These are phyloP conservation scores for Dasysyrphus albostriatus DNA, from an alignment of 2,888 invertebrate species.

Conservation along the genomic window DNA sequence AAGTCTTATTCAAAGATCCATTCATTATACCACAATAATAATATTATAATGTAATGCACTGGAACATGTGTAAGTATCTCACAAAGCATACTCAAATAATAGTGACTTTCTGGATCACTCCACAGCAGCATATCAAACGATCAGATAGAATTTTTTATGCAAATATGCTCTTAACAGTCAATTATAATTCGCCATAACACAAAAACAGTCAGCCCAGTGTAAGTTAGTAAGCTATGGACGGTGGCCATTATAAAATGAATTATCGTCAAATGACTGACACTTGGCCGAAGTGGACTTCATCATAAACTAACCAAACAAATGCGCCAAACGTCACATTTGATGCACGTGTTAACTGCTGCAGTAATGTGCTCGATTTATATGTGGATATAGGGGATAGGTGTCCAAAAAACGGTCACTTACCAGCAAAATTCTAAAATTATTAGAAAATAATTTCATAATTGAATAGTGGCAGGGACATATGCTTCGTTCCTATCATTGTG, in stretches of 20 bases:
- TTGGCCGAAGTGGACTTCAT: slow-evolving; percentile 37
- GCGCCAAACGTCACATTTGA: slow-evolving; percentile 16
- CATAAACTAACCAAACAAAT: slow-evolving; percentile 47
- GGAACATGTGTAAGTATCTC: slow-evolving; percentile 53
- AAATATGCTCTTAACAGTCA: slow-evolving; percentile 60
- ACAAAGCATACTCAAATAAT: slow-evolving; percentile 11
- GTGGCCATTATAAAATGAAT: slow-evolving; percentile 50
- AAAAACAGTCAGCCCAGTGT: slow-evolving; percentile 6
- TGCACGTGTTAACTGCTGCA: slow-evolving; percentile 43
- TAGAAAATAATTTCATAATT: background rate
- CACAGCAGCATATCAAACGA: background rate
- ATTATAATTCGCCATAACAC: slow-evolving; percentile 56
- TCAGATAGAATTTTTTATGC: slow-evolving; percentile 47
- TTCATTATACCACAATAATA: slow-evolving; percentile 58
- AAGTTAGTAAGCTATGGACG: background rate
- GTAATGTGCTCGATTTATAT: slow-evolving; percentile 35
- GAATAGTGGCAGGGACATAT: too few species aligned
- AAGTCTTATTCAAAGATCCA: slow-evolving; percentile 61
- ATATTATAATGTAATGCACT: slow-evolving; percentile 14
- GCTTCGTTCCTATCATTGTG: too few species aligned
- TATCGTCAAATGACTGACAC: slow-evolving; percentile 58
- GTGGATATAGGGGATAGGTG: background rate
- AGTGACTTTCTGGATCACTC: slow-evolving; percentile 28
- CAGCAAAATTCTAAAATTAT: background rate
- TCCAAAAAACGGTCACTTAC: background rate